Percentiles rank a stretch among this genome's conserved stretches.
Conservation (phyloP, 2,797 vertebrate genomes). For the Bradypus variegatus region DNA sequence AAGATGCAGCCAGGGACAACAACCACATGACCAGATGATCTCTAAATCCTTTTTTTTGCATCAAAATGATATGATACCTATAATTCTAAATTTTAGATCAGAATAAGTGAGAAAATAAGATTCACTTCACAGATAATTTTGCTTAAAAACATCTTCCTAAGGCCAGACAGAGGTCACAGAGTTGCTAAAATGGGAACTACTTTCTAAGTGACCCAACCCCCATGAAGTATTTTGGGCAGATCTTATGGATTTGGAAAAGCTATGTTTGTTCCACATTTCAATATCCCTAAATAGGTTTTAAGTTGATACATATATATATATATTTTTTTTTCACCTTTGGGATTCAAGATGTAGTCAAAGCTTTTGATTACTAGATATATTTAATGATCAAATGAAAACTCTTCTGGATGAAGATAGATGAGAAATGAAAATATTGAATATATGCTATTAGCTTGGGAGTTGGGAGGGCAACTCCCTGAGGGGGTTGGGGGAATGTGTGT, state of each 20-base stretch:
- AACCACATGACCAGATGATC: background rate
- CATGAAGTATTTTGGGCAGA: background rate
- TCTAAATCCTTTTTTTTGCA: background rate
- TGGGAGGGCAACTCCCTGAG: background rate
- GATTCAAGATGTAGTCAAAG: background rate
- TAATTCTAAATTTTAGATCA: slow-evolving; percentile 1
- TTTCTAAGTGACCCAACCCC: background rate
- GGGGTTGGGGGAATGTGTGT: no score
- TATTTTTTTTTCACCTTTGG: background rate
- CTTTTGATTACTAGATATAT: background rate
- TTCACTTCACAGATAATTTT: background rate
- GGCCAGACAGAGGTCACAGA: background rate
- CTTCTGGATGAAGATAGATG: background rate
- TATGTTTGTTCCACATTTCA: background rate
- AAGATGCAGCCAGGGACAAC: background rate
- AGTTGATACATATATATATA: background rate
- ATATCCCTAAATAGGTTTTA: slow-evolving; percentile 1
- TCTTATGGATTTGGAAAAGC: background rate
- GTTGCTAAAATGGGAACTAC: background rate
- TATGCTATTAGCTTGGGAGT: background rate
- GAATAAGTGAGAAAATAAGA: background rate
- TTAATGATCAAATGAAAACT: background rate
- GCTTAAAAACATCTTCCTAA: background rate
- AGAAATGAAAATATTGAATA: background rate
- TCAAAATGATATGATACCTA: background rate